A percentile compares a stretch with the other conserved stretches of the same genome.
Conservation (phyloP, 2,113 vertebrate genomes). For the Hippocampus mohnikei region DNA sequence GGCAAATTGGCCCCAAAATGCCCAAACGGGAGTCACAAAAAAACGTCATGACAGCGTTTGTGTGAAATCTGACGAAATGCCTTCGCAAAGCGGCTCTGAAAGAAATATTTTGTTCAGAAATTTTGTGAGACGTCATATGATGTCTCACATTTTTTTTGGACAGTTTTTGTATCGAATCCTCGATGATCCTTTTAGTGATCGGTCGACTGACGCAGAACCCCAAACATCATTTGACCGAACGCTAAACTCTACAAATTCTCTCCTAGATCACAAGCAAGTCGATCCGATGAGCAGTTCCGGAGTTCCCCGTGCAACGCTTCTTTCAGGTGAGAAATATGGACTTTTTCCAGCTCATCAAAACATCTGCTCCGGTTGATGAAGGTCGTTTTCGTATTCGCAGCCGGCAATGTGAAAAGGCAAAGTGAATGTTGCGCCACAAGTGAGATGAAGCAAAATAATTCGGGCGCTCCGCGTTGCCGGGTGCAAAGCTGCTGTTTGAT, state of each 20-base stretch:
- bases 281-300: not conserved
- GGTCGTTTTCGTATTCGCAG: conserved; percentile 11
- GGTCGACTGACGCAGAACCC: not conserved
- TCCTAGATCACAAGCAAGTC: no score
- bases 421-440: conserved; percentile 20
- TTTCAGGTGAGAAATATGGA: not conserved
- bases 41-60: no score
- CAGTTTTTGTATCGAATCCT: no score
- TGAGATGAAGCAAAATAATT: conserved; percentile 10
- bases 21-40: no score
- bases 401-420: conserved; percentile 34
- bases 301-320: not conserved
- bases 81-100: no score
- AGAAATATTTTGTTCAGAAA: no score
- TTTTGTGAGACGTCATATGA: no score
- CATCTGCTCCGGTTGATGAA: conserved; percentile 21
- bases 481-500: conserved; percentile 54
- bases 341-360: not conserved
- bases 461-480: conserved; percentile 21
- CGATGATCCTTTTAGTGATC: no score
- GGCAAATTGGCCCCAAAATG: no score
- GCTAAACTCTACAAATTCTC: not conserved
- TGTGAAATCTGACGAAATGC: no score
- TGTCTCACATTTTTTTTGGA: no score
- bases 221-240: conserved; percentile 14